Conservation (phyloP, 2,113 vertebrate genomes). For the Colinus virginianus region DNA sequence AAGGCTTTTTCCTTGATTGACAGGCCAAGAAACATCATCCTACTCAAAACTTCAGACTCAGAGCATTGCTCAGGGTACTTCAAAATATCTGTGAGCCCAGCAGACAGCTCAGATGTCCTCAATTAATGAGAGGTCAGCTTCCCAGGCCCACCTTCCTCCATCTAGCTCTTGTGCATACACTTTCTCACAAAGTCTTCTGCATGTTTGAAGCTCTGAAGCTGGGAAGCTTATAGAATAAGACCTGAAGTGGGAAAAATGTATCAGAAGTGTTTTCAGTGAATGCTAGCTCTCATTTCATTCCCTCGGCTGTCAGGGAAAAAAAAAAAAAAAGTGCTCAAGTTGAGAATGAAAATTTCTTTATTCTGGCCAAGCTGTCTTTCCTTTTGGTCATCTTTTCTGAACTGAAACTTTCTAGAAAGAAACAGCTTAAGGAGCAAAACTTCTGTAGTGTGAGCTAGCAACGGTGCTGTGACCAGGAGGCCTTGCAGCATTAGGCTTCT, state of each 20-base stretch:
- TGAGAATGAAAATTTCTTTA: neutral
- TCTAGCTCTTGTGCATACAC: neutral
- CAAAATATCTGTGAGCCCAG: neutral
- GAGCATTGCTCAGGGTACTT: neutral
- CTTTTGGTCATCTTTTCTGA: neutral
- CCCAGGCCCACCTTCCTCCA: neutral
- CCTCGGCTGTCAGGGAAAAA: neutral
- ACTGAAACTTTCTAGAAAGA: neutral
- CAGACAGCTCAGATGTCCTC: neutral
- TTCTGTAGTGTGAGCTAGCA: neutral
- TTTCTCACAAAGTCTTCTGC: neutral
- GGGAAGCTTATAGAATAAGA: neutral
- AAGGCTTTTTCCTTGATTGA: neutral
- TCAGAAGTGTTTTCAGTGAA: neutral
- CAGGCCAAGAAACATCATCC: neutral
- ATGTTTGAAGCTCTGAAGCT: neutral
- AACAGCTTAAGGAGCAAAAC: neutral
- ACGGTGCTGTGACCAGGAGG: rapidly evolving
- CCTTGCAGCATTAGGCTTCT: neutral
- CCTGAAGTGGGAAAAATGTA: neutral
- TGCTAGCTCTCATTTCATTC: neutral
- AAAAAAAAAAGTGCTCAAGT: neutral
- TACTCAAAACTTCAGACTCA: neutral
- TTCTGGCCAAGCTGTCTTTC: neutral
- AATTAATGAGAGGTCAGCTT: neutral